Evolutionary conservation across 1,140 invertebrate species (phyloP).

Genomic region (Carposina sasakii): DNA sequence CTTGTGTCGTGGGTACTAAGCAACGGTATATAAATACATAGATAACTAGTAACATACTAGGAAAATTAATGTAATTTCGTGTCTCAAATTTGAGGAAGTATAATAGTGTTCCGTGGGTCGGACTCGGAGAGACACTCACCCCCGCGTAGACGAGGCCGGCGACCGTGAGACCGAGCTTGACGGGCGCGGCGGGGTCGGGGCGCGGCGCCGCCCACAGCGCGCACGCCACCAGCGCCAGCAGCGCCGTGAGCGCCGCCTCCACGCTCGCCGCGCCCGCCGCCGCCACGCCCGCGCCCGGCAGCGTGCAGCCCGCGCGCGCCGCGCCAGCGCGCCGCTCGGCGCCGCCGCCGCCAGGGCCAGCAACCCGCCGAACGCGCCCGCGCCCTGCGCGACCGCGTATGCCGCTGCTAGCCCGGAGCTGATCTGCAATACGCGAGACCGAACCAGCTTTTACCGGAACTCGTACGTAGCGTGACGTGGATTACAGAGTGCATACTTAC

Average conservation of each 20-base stretch:
- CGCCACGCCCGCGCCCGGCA: constrained; percentile 20
- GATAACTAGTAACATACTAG: no score
- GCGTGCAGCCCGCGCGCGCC: constrained; percentile 23
- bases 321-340: constrained; percentile 8
- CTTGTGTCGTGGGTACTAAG: no score
- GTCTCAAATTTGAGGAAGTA: no score
- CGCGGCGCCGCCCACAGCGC: constrained; percentile 33
- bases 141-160: constrained; percentile 51
- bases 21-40: no score
- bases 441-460: no score
- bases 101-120: no score
- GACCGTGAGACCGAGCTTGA: constrained; percentile 51
- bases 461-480: no score
- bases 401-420: constrained; percentile 17
- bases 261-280: constrained; percentile 23
- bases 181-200: constrained; percentile 38
- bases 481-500: no score
- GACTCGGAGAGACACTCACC: constrained; percentile 28
- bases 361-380: constrained; percentile 14
- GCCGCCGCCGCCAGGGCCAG: constrained; percentile 14
- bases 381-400: constrained; percentile 26
- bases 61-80: no score
- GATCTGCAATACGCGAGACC: no score
- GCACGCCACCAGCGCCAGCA: constrained; percentile 37
- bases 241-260: constrained; percentile 43